Percentiles rank a stretch among this genome's conserved stretches.
Evolutionary conservation across 2,113 vertebrate species (phyloP).

Genomic region (Brienomyrus longianalis): DNA sequence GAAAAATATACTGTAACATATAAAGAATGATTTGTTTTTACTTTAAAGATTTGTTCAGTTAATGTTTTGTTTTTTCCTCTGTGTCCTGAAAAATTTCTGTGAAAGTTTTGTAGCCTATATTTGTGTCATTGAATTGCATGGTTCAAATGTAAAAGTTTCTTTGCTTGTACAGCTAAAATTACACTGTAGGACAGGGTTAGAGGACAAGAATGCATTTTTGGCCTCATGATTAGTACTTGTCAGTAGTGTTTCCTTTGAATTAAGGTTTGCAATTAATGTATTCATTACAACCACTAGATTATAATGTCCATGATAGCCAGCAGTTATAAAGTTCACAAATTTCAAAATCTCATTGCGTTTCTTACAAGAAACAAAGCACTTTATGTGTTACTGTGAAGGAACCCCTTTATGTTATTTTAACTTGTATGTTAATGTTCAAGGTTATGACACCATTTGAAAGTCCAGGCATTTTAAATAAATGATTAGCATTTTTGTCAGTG

Average conservation of each 20-base stretch:
- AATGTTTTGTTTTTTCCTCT: background rate
- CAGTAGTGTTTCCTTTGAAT: background rate
- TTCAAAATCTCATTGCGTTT: background rate
- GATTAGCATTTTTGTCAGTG: background rate
- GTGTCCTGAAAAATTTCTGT: background rate
- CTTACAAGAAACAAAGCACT: constrained; percentile 17
- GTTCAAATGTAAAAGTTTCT: background rate
- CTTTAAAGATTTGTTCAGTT: background rate
- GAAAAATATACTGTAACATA: background rate
- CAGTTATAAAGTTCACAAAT: background rate
- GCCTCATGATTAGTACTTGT: background rate
- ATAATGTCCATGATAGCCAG: background rate
- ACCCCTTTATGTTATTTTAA: background rate
- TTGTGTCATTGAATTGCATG: constrained; percentile 11
- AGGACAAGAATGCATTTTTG: background rate
- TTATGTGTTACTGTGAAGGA: constrained; percentile 24
- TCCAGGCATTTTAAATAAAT: constrained; percentile 12
- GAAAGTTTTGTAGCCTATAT: background rate
- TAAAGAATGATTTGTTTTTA: background rate
- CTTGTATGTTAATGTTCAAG: background rate
- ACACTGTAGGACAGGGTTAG: background rate
- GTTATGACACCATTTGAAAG: background rate
- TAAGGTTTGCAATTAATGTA: constrained; percentile 7
- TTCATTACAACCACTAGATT: constrained; percentile 15
- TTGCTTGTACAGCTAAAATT: background rate